Evolutionary conservation across 2,113 vertebrate genomes (phyloP), one percentile per base, ranked within the genome.

Genomic region (Paedocypris sp.): DNA sequence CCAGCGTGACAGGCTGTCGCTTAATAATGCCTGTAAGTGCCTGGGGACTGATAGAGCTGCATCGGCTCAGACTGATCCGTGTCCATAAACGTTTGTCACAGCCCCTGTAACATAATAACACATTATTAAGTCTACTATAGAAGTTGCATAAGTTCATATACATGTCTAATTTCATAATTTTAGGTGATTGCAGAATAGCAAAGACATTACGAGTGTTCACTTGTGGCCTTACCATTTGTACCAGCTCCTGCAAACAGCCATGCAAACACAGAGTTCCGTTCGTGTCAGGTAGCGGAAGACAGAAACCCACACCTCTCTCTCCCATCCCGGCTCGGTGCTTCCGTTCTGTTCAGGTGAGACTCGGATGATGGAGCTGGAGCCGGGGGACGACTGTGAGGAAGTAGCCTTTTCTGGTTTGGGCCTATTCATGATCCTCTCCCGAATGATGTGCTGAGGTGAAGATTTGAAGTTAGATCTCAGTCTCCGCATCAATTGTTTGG

Each of bases 191-290:
- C 20, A 45, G 20, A 45, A 45, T 23, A 41, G 15, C 7, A 6
- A 41, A 15, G n/a, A n/a, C 22, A 12, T 9, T n/a, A 26, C 20
- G 19, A 3, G 15, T 33, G 11, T 6, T 5, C 11, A n/a, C 23
- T 11, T 4, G 5, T 6, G 22, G 1, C 84, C 91, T 94, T 85
- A 98, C 95, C 95, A 98, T 86, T 96, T 97, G 84, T 96, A 92
- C 95, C 94, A 98, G 74, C 90, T 93, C 84, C 94, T 98, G 89
- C 94, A 98, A 79, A 98, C 94, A 23, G 91, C 89, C 95, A 98
- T 98, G 83, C 95, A 98, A 73, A 94, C 84, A 69, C 92, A 96
- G 49, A 98, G 89, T 81, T 98, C 92, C 65, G 87, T 85, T 74
- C 90, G 90, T 58, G 85, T 91, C 72, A 98, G 86, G 79, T 97